Evolutionary conservation across 1,140 invertebrate genomes (phyloP), one percentile per base, ranked within the genome.

Genomic region (Drosophila equinoxialis): DNA sequence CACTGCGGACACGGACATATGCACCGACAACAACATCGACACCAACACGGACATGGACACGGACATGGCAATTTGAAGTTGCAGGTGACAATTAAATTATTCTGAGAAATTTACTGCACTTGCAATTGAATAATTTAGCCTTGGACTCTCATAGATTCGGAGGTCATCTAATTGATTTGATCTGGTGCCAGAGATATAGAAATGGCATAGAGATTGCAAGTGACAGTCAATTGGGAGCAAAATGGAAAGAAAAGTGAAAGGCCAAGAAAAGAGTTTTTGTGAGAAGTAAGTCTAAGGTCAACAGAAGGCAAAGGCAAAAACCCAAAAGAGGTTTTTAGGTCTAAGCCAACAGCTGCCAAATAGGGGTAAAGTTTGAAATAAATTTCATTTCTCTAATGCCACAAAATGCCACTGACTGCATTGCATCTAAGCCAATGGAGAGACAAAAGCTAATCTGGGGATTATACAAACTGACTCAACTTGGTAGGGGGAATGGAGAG

Each of bases 151-250:
- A 6, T 1, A 6, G 45, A 48, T 20, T 10, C 37, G 35, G 55
- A 69, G 66, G 74, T 69, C 74, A 41, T 54, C 41, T 66, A 71
- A 78, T 77, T 71, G 67, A 66, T 58, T 77, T 74, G 75, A 75
- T 42, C 37, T 23, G 42, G 20, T 71, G 75, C 75, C 72, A 77
- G 42, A 2, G 5, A 45, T 45, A 45, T 48, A 8, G 45, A 23
- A 23, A 37, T 11, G 35, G 35, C 7, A 37, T 4, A 51, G 59
- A 60, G 72, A 65, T 54, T 75, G 62, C 39, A 45, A 65, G 13
- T 61, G 23, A 35, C 58, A 60, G 62, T 3, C n/a, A 26, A 39
- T 39, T 39, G 37, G 11, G 3, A 13, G 37, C 3, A 13, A 39
- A 39, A 13, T 6, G 2, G 8, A 30, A 17, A 45, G 55, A 66